A percentile compares a stretch with the other conserved stretches of the same genome.
phyloP scores from a whole-genome alignment of 2,113 vertebrate species.

The Conger conger region DNA sequence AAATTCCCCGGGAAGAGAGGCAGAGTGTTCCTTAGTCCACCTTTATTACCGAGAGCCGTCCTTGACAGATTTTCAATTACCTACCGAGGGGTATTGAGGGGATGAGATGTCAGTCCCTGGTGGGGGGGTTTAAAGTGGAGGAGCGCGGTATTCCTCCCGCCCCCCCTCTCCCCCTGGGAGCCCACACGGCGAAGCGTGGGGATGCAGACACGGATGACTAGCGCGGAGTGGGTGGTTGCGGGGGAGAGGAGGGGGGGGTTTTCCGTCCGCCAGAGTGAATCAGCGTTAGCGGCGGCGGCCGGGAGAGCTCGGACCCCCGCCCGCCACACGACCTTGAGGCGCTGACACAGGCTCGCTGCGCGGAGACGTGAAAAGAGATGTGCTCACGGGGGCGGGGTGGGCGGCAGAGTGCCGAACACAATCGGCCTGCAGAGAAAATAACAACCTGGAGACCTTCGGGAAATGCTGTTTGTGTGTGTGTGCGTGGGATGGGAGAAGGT shows the following conservation, averaged over 20 bases:
- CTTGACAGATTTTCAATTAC: slow-evolving; percentile 5
- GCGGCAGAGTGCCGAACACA: not conserved
- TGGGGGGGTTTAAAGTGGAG: not conserved
- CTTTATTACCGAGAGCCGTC: not conserved
- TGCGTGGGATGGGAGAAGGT: slow-evolving; percentile 8
- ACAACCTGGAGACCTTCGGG: slow-evolving; percentile 16
- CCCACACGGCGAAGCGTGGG: not conserved
- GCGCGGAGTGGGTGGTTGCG: slow-evolving; percentile 31
- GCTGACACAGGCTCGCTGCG: not conserved
- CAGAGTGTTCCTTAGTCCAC: not conserved
- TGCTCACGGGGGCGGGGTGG: not conserved
- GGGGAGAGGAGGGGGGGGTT: slow-evolving; percentile 50
- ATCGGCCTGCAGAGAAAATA: not conserved
- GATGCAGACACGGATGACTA: not conserved
- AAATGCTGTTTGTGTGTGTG: slow-evolving; percentile 8
- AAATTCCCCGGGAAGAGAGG: slow-evolving; percentile 6
- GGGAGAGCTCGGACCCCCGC: slow-evolving; percentile 12
- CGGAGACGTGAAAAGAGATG: not conserved
- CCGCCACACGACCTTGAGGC: slow-evolving; percentile 11
- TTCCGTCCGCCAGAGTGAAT: slow-evolving; percentile 57
- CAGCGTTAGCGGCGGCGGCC: slow-evolving; percentile 45
- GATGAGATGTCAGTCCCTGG: not conserved
- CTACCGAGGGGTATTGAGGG: not conserved
- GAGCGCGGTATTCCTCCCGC: not conserved
- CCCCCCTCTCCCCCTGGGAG: not conserved